Evolutionary conservation across 2,888 invertebrate species (phyloP).

Genomic region (Erebia ligea): DNA sequence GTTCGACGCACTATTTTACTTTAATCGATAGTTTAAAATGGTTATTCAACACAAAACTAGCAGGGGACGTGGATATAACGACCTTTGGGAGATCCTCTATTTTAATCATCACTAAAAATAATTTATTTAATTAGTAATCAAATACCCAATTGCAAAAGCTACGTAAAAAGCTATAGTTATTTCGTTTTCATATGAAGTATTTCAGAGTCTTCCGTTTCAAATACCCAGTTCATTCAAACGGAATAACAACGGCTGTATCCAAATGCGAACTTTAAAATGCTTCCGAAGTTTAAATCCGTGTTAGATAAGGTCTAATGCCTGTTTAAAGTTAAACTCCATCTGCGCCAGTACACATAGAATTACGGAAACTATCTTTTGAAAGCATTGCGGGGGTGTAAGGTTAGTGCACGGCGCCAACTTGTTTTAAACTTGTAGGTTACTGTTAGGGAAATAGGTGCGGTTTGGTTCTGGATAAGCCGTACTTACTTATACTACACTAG

Average conservation of each 20-base stretch:
- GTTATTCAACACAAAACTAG: no score
- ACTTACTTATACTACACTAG: not conserved
- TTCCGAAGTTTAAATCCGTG: slow-evolving; percentile 26
- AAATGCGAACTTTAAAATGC: slow-evolving; percentile 25
- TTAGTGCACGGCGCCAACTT: slow-evolving; percentile 14
- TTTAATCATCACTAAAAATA: no score
- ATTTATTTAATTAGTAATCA: no score
- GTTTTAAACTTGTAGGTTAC: slow-evolving; percentile 19
- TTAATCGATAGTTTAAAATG: no score
- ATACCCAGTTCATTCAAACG: slow-evolving; percentile 5
- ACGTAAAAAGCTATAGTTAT: not conserved
- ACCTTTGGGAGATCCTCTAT: no score
- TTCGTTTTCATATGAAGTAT: slow-evolving; percentile 2
- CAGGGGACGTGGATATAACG: no score
- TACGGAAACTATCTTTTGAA: slow-evolving; percentile 24
- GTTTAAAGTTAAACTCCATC: slow-evolving; percentile 27
- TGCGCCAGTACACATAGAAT: slow-evolving; percentile 14
- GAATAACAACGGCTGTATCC: slow-evolving; percentile 11
- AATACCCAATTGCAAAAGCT: no score
- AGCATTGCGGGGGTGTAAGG: slow-evolving; percentile 15
- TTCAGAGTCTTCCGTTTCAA: slow-evolving; percentile 5
- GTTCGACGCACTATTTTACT: no score
- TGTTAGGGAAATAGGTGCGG: slow-evolving; percentile 1
- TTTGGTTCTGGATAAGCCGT: not conserved
- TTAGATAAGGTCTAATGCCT: slow-evolving; percentile 29